phyloP scores from a whole-genome alignment of 2,888 invertebrate species.

The Halocaridina rubra region DNA sequence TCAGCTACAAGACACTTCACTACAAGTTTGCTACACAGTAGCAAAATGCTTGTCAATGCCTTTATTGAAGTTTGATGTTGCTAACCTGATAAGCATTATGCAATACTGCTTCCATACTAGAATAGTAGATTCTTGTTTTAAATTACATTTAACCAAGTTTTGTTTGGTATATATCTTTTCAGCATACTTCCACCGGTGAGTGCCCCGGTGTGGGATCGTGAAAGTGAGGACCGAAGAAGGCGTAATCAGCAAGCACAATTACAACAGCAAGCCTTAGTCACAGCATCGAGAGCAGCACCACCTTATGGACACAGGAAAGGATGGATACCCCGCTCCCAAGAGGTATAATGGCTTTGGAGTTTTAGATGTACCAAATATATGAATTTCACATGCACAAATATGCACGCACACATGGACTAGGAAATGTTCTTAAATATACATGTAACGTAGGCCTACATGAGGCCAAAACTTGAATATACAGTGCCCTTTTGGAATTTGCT shows the following conservation, averaged over 20 bases:
- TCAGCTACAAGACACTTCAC: not conserved
- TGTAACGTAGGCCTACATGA: too few species aligned
- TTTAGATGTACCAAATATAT: too few species aligned
- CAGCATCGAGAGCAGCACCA: conserved; percentile 84
- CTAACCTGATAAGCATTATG: not conserved
- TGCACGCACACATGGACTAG: too few species aligned
- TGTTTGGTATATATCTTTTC: not conserved
- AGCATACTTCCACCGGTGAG: conserved; percentile 63
- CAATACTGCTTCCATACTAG: not conserved
- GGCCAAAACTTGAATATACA: too few species aligned
- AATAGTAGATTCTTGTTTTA: too few species aligned
- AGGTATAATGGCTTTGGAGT: too few species aligned
- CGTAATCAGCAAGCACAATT: conserved; percentile 30
- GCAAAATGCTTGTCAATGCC: not conserved
- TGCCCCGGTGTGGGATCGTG: conserved; percentile 62
- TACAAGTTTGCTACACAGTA: not conserved
- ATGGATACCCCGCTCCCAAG: conserved; percentile 89
- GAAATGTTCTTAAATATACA: too few species aligned
- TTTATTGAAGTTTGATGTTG: not conserved
- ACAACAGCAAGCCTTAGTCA: conserved; percentile 70
- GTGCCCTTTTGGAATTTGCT: too few species aligned
- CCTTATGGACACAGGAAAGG: conserved; percentile 95
- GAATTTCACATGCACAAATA: too few species aligned
- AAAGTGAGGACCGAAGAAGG: conserved; percentile 47
- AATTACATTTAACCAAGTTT: not conserved